Percentiles rank a stretch among this genome's conserved stretches.
phyloP scores from a whole-genome alignment of 2,113 vertebrate genomes.

The Alligator sinensis region DNA sequence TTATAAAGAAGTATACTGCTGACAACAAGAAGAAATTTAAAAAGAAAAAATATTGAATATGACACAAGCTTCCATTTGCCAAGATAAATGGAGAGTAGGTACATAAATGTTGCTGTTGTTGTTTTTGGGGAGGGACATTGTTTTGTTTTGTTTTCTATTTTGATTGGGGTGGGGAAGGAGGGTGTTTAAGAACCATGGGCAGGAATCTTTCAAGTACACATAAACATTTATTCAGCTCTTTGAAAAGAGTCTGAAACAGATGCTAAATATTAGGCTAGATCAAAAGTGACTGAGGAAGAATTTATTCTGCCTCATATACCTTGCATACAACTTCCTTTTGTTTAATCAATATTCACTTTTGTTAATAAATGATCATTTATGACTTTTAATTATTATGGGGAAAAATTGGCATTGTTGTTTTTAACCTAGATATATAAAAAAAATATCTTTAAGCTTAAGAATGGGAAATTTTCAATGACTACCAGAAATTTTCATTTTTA shows the following conservation, averaged over 20 bases:
- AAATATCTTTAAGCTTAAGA: background rate
- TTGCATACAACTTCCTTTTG: accelerated
- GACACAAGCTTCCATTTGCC: background rate
- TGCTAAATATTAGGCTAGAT: background rate
- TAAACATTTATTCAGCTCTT: background rate
- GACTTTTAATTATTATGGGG: background rate
- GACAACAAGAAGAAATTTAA: background rate
- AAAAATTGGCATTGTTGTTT: background rate
- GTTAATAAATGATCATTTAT: background rate
- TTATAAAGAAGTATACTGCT: background rate
- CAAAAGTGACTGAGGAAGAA: background rate
- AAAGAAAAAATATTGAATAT: background rate
- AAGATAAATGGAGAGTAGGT: background rate
- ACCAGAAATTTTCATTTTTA: background rate
- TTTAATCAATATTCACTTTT: accelerated
- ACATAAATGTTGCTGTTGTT: conserved; percentile 6
- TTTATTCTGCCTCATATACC: background rate
- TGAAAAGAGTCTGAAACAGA: background rate
- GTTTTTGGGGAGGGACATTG: no score
- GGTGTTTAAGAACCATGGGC: background rate
- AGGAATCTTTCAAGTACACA: background rate
- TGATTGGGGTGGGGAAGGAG: no score
- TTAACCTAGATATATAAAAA: background rate
- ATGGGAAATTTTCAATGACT: background rate
- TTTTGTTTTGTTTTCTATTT: no score